A percentile compares a stretch with the other conserved stretches of the same genome.
These are phyloP conservation scores for Trichacis sp. DNA, from an alignment of 2,888 invertebrate species.

Conservation along the genomic window DNA sequence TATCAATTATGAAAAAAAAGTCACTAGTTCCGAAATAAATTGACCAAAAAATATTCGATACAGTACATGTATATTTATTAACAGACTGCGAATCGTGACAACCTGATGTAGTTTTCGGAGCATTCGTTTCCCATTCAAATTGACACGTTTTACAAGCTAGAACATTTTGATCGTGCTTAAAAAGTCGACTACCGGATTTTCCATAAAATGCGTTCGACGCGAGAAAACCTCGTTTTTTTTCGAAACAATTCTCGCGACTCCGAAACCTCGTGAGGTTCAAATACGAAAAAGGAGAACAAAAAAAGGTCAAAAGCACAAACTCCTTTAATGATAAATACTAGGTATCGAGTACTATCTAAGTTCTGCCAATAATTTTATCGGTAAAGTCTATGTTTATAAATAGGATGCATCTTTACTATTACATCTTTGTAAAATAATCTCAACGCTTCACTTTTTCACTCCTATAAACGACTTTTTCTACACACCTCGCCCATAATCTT, in stretches of 20 bases:
- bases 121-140: constrained; percentile 9
- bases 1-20: too few species aligned
- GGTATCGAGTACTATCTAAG: constrained; percentile 29
- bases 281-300: constrained; percentile 5
- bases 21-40: too few species aligned
- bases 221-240: too few species aligned
- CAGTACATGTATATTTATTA: constrained; percentile 30
- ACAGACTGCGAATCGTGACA: constrained; percentile 26
- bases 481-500: constrained; percentile 7
- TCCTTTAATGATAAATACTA: constrained; percentile 28
- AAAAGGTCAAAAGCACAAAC: constrained; percentile 24
- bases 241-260: too few species aligned
- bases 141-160: constrained; percentile 26
- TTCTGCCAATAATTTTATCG: constrained; percentile 31
- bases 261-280: too few species aligned
- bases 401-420: constrained; percentile 44
- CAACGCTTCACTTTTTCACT: constrained; percentile 8
- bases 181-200: too few species aligned
- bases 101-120: constrained; percentile 14
- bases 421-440: constrained; percentile 52
- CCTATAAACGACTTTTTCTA: constrained; percentile 22
- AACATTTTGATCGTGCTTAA: constrained; percentile 27
- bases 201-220: too few species aligned
- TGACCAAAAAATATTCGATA: too few species aligned
- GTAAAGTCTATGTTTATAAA: constrained; percentile 32